A percentile compares a stretch with the other conserved stretches of the same genome.
Conservation (phyloP, 2,888 invertebrate species). For the Abrostola tripartita region DNA sequence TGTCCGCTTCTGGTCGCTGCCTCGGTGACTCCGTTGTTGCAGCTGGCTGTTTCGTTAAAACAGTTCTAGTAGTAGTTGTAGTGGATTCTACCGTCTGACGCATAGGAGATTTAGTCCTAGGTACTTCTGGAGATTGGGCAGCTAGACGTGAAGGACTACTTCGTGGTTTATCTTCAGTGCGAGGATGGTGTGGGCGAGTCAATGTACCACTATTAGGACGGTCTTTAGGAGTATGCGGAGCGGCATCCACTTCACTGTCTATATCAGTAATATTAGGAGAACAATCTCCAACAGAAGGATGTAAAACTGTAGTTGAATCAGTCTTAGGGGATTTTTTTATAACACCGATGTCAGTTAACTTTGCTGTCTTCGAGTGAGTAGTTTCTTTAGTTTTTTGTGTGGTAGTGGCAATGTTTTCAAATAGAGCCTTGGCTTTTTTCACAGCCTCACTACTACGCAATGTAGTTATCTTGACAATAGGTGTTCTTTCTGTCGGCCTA, state of each 20-base stretch:
- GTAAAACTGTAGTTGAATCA: slow-evolving; percentile 66
- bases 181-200: slow-evolving; percentile 50
- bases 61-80: slow-evolving; percentile 62
- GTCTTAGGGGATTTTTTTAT: slow-evolving; percentile 74
- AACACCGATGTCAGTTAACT: slow-evolving; percentile 84
- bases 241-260: slow-evolving; percentile 65
- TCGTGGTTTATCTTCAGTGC: slow-evolving; percentile 62
- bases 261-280: slow-evolving; percentile 61
- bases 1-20: slow-evolving; percentile 62
- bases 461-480: slow-evolving; percentile 77
- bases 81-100: slow-evolving; percentile 65
- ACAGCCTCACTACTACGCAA: slow-evolving; percentile 90
- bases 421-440: slow-evolving; percentile 91
- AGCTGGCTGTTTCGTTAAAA: slow-evolving; percentile 63
- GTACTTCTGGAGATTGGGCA: slow-evolving; percentile 67
- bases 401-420: slow-evolving; percentile 90
- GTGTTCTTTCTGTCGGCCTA: slow-evolving; percentile 66
- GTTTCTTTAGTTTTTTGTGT: slow-evolving; percentile 71
- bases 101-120: slow-evolving; percentile 70
- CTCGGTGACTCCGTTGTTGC: slow-evolving; percentile 69
- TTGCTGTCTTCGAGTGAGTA: slow-evolving; percentile 68
- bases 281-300: slow-evolving; percentile 66
- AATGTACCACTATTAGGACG: slow-evolving; percentile 58
- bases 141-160: slow-evolving; percentile 65
- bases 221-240: slow-evolving; percentile 51